These are phyloP conservation scores for Willisornis vidua DNA, from an alignment of 2,113 vertebrate genomes.

Conservation along the genomic window DNA sequence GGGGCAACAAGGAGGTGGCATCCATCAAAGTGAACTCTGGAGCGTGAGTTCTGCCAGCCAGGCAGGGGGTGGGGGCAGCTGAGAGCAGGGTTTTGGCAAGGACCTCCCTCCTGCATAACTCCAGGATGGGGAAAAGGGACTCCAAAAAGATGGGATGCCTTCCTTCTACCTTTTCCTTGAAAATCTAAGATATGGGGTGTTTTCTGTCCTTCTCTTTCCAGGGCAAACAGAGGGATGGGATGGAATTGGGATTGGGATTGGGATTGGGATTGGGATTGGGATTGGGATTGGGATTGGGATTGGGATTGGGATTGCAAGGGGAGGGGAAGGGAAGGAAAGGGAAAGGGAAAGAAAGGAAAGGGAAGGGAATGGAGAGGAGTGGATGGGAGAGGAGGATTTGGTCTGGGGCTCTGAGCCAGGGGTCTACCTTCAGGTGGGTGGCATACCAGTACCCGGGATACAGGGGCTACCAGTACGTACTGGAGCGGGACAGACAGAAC, in stretches of 20 bases:
- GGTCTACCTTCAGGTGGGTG: constrained; percentile 84
- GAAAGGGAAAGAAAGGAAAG: neutral
- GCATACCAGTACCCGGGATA: constrained; percentile 97
- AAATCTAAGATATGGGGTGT: neutral
- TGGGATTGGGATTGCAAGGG: neutral
- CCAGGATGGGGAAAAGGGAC: neutral
- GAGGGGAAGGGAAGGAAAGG: neutral
- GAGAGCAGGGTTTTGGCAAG: neutral
- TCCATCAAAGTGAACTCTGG: constrained; percentile 94
- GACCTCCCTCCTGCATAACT: neutral
- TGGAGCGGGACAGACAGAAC: constrained; percentile 91
- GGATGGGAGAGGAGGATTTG: neutral
- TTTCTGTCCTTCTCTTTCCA: neutral
- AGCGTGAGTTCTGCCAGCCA: constrained; percentile 81
- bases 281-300: neutral
- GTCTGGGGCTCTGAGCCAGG: neutral
- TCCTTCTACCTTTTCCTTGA: neutral
- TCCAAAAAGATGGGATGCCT: neutral
- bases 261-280: too few species aligned
- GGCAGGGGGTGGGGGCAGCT: accelerated
- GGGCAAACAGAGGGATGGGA: neutral
- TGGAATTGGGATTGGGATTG: neutral
- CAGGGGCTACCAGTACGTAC: constrained; percentile 94
- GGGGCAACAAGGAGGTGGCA: constrained; percentile 93
- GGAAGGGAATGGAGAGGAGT: neutral